Conservation (phyloP, 1,140 invertebrate genomes). For the Episyrphus balteatus region DNA sequence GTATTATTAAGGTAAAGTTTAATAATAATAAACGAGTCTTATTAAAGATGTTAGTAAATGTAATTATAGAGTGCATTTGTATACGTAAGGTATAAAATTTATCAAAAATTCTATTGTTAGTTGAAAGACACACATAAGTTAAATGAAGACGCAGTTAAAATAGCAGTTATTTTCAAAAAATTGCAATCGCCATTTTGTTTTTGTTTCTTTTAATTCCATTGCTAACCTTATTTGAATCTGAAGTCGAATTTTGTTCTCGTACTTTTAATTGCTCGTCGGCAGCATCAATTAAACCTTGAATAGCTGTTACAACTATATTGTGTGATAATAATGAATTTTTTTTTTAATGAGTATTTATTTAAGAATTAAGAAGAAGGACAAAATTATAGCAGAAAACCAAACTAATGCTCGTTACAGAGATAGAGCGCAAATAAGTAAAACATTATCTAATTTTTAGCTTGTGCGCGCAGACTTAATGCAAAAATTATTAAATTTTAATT, state of each 20-base stretch:
- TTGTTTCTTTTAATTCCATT: slow-evolving; percentile 1
- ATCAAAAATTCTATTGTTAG: background rate
- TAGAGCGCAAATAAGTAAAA: background rate
- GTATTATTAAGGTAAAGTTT: too few relatives aligned
- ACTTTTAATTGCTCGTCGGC: slow-evolving; percentile 36
- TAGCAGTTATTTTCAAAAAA: too few relatives aligned
- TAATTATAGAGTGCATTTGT: background rate
- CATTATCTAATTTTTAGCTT: too few relatives aligned
- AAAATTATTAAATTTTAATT: too few relatives aligned
- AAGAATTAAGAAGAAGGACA: background rate
- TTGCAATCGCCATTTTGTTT: too few relatives aligned
- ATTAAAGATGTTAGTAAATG: background rate
- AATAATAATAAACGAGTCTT: too few relatives aligned
- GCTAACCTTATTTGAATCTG: slow-evolving; percentile 34
- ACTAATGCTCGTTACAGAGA: background rate
- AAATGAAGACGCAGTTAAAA: too few relatives aligned
- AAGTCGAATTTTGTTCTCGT: slow-evolving; percentile 31
- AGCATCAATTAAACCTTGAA: slow-evolving; percentile 38
- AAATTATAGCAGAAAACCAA: background rate
- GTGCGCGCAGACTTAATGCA: too few relatives aligned
- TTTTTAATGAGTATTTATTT: background rate
- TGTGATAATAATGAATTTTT: slow-evolving; percentile 4
- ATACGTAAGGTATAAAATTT: background rate
- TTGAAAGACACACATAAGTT: too few relatives aligned
- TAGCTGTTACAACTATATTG: slow-evolving; percentile 33